Base-by-base conservation (phyloP, 1,140 invertebrate genomes). In the Zaprionus africanus region DNA sequence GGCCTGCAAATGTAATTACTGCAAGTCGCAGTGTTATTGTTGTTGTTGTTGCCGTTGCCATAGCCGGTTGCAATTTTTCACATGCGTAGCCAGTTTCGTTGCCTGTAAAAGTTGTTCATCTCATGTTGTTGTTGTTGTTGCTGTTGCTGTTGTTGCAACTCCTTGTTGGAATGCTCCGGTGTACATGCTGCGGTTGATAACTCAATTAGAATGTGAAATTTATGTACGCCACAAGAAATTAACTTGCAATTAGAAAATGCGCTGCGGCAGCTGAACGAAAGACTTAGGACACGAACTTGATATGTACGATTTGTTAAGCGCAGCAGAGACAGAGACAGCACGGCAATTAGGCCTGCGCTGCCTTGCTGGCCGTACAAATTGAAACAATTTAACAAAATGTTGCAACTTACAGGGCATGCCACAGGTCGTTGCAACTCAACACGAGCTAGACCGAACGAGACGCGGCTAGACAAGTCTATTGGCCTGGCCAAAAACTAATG, bases 161-260 rank as follows among this genome's bases (percentile, higher is more conserved):
- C 72, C 70, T 78, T 78, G 76, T 76, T 76, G 76, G 71, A 78
- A 74, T 83, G 46, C 43, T 19, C 64, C 67, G 73, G 49, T 83
- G 81, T 76, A 84, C 81, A 88, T 81, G 85, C 85, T 90, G 85
- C 86, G 85, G 85, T 90, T 90, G 85, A 90, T 90, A 90, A 90
- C 85, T 90, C 85, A 90, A 90, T 90, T 90, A 90, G 85, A 90
- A 90, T 90, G 86, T 90, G 79, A 90, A 90, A 90, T 90, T 90
- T 90, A 90, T 90, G 85, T 90, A 77, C 85, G 82, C 86, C 88
- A 85, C 85, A 81, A 90, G 85, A 90, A 90, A 90, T 90, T 90
- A 90, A 90, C 79, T 88, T 90, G 85, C 85, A 90, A 90, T 90
- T 90, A 90, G 85, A 90, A 90, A 90, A 90, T 88, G 84, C 81